A percentile compares a stretch with the other conserved stretches of the same genome.
Conservation (phyloP, 2,888 invertebrate species). For the Tipula confusa region DNA sequence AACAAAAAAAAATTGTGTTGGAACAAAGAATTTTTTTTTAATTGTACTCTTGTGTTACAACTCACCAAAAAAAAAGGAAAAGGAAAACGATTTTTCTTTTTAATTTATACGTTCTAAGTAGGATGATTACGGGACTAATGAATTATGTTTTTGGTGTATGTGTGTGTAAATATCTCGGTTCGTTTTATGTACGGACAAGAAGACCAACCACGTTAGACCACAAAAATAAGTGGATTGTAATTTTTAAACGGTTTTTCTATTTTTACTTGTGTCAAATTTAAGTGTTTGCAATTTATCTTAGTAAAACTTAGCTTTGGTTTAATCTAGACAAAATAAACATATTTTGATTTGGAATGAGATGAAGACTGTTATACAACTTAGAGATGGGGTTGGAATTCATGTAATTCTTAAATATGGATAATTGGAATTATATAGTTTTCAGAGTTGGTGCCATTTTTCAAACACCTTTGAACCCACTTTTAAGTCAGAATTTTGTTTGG, state of each 20-base stretch:
- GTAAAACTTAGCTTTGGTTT: neutral
- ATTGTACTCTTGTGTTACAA: neutral
- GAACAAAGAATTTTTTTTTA: neutral
- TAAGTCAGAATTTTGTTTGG: too few species aligned
- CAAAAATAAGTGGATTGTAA: neutral
- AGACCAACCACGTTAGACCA: neutral
- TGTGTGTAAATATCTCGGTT: neutral
- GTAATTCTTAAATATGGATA: too few species aligned
- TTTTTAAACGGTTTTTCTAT: neutral
- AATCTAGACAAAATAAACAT: neutral
- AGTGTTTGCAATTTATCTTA: conserved; percentile 3
- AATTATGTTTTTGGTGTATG: neutral
- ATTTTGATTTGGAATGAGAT: neutral
- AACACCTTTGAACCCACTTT: too few species aligned
- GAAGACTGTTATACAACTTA: too few species aligned
- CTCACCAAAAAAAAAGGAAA: neutral
- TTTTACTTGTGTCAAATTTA: neutral
- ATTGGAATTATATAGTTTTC: too few species aligned
- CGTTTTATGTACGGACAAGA: neutral
- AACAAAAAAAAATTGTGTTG: too few species aligned
- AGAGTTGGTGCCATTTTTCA: too few species aligned
- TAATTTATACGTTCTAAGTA: neutral
- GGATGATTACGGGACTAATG: conserved; percentile 20
- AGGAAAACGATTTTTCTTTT: neutral
- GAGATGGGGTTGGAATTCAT: too few species aligned